Base-by-base conservation (phyloP, 2,797 vertebrate genomes). In the Simalia tracyae region DNA sequence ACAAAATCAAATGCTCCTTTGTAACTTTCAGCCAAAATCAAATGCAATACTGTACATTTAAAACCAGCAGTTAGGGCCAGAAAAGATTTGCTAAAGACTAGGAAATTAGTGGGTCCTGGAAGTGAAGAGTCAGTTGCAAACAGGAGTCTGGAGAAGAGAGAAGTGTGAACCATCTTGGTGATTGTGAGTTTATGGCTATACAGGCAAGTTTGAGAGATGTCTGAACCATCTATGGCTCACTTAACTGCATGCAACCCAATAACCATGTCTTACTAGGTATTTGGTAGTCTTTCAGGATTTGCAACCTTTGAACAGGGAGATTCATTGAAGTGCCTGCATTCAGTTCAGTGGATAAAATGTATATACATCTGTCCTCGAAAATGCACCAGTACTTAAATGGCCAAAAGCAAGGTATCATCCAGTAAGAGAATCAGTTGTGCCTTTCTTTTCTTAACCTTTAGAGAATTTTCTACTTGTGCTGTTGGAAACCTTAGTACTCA, bases 21-120 rank as follows among this genome's bases (percentile, higher is more conserved):
- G 15, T 72, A 86, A 17, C 17, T 86, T 86, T 81, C 66, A 54
- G 9, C 8, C 86, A 87, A 87, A 60, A 7, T 17, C 3, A 31
- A 12, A 11, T 93, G 57, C 8, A 59, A 22, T 50, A 2, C 22
- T 59, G 12, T 26, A 24, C 26, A 31, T 92, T 85, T 76, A 42
- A 86, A 92, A n/a, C 28, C 84, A 86, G 42, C 14, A 26, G 42
- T 6, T 28, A 60, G 76, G 86, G 36, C 56, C 26, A 60, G 86
- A 46, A 9, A 50, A 28, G 42, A 89, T 93, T 89, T 86, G n/a
- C 56, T 42, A 68, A 89, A 72, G 61, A 14, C 89, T 89, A 89
- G 86, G n/a, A 63, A 57, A 86, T 91, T 91, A 88, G 50, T 64
- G 10, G 87, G 31, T 11, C 22, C 24, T 93, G 56, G 84, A 89